Conservation (phyloP, 2,113 vertebrate species). For the Ceyx melanurus region DNA sequence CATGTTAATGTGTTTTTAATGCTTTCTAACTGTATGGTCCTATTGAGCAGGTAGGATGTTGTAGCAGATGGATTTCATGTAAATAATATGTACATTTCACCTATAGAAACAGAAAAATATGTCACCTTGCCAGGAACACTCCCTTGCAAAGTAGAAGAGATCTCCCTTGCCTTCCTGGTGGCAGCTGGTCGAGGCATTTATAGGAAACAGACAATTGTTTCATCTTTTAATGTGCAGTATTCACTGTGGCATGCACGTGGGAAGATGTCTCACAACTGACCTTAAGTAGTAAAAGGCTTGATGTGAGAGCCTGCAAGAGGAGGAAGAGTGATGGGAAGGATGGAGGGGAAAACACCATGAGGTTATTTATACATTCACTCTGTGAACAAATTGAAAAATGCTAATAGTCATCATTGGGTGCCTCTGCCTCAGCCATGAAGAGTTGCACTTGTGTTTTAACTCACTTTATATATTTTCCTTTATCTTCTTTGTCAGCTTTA, state of each 20-base stretch:
- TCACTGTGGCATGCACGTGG: background rate
- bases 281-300: background rate
- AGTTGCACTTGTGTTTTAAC: background rate
- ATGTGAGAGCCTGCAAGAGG: background rate
- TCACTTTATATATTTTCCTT: rapidly evolving
- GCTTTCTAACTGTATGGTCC: background rate
- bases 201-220: background rate
- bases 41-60: background rate
- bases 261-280: background rate
- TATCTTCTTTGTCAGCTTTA: background rate
- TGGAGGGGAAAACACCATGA: background rate
- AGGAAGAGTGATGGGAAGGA: background rate
- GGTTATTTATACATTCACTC: background rate
- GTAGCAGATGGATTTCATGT: background rate
- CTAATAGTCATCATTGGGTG: background rate
- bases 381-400: background rate
- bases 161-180: background rate
- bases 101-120: background rate
- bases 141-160: background rate
- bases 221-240: background rate
- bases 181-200: background rate
- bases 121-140: background rate
- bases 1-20: slow-evolving; percentile 44
- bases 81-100: slow-evolving; percentile 20
- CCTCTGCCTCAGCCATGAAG: background rate